Conservation (phyloP, 2,888 invertebrate genomes). For the Tolmerus cingulatus region DNA sequence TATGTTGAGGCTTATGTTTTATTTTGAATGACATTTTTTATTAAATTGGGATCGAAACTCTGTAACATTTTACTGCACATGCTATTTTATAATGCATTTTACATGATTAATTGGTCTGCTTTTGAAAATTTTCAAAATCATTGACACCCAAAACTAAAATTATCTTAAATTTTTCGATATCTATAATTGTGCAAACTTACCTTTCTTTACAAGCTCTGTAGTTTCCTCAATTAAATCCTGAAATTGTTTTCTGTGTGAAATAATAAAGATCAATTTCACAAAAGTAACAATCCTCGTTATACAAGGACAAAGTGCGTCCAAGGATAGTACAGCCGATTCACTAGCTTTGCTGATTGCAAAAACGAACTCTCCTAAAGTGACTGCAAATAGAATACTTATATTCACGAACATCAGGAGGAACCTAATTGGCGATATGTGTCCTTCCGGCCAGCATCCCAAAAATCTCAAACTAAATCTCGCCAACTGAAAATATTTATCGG, state of each 20-base stretch:
- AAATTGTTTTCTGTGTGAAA: slow-evolving; percentile 34
- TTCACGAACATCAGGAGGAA: not conserved
- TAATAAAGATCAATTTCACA: slow-evolving; percentile 40
- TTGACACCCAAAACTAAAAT: too few species aligned
- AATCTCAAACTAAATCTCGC: not conserved
- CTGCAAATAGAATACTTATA: not conserved
- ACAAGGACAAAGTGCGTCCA: slow-evolving; percentile 44
- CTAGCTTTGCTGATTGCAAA: not conserved
- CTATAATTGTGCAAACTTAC: slow-evolving; percentile 5
- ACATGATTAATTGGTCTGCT: too few species aligned
- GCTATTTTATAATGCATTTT: too few species aligned
- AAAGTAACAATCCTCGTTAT: slow-evolving; percentile 39
- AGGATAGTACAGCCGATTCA: not conserved
- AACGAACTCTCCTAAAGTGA: not conserved
- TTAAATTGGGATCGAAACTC: too few species aligned
- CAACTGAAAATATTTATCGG: not conserved
- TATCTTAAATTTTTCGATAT: not conserved
- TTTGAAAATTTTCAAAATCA: too few species aligned
- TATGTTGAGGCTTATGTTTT: not conserved
- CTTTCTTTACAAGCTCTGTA: not conserved
- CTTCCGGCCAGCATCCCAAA: slow-evolving; percentile 23
- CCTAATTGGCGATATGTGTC: not conserved
- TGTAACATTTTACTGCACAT: too few species aligned
- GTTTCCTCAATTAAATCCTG: not conserved
- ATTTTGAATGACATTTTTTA: not conserved